Evolutionary conservation across 2,797 vertebrate genomes (phyloP), one percentile per base, ranked within the genome.

Genomic region (Anas georgica): DNA sequence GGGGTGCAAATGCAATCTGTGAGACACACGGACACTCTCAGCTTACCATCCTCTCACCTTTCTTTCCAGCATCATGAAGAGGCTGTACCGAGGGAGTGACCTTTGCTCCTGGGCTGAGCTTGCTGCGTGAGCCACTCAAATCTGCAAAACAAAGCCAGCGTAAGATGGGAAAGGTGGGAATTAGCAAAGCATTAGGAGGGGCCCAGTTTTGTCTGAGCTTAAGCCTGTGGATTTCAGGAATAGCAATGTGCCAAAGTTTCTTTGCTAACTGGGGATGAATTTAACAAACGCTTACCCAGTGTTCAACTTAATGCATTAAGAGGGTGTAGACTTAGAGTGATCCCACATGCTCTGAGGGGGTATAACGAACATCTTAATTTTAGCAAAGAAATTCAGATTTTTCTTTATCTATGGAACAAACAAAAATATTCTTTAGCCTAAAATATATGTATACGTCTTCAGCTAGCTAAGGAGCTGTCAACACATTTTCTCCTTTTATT

Each of bases 121-220:
- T 21, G 39, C 29, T 0, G 0, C 1, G 2, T 3, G 58, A 80
- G 72, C 83, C 0, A 0, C 72, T 67, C 43, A 91, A 74, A 50
- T 45, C 45, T 78, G 21, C 52, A 31, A 7, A 74, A 26, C 17
- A 33, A 26, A 1, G 0, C 46, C 28, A 7, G 28, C 2, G 25
- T 21, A 6, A 54, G 29, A 22, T 9, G 66, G 72, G 45, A 77
- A 70, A 75, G 54, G 55, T 48, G 60, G 60, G 54, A 56, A 70
- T 60, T 74, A 70, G 21, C 50, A 50, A 74, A 56, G 60, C 7
- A 37, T 87, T 60, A 46, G 31, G 25, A 83, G 72, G 91, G 31
- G 60, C 25, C 52, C 67, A 23, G 35, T 89, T 91, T 68, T 83
- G 35, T 41, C 64, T 1, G 1, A 70, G 52, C 22, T 92, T 69